Evolutionary conservation across 2,113 vertebrate species (phyloP).

Genomic region (Macheiramphus alcinus): DNA sequence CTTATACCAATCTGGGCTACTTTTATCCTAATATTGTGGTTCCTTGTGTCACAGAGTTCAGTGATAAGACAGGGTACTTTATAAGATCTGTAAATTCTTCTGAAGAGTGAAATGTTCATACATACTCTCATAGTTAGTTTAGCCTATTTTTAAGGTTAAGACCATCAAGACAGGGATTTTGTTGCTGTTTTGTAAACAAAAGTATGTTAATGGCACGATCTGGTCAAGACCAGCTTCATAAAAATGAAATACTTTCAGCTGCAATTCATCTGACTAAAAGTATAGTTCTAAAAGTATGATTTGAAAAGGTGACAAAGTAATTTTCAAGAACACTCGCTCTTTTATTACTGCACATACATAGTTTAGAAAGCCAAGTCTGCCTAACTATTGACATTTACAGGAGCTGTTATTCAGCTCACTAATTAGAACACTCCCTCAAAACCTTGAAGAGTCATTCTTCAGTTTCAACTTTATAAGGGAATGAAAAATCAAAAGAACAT

Average conservation of each 20-base stretch:
- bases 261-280: neutral
- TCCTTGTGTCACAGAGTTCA: neutral
- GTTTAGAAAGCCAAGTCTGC: neutral
- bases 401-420: neutral
- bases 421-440: neutral
- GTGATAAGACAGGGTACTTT: neutral
- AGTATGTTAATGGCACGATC: neutral
- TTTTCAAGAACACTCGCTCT: neutral
- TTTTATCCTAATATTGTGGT: neutral
- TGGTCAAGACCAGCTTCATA: neutral
- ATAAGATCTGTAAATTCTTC: neutral
- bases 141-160: neutral
- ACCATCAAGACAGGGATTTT: neutral
- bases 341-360: neutral
- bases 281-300: neutral
- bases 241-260: neutral
- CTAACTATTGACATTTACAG: neutral
- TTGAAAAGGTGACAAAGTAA: neutral
- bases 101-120: neutral
- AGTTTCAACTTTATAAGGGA: neutral
- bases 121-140: neutral
- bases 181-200: neutral
- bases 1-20: neutral
- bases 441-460: neutral
- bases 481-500: neutral